A percentile compares a stretch with the other conserved stretches of the same genome.
Conservation (phyloP, 2,797 vertebrate species). For the Sardinella longiceps region DNA sequence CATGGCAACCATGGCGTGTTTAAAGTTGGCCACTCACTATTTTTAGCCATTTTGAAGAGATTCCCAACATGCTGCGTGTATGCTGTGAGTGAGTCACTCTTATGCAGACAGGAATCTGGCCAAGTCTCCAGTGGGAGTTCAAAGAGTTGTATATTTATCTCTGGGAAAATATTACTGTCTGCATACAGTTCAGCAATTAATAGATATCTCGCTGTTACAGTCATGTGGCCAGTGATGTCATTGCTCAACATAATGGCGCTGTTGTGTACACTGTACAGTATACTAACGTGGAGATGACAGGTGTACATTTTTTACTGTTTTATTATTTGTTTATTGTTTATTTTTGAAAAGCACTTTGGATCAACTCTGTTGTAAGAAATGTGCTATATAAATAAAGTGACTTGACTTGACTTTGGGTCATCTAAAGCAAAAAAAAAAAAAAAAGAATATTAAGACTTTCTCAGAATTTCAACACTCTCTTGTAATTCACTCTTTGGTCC, state of each 20-base stretch:
- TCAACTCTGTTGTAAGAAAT: too few species aligned
- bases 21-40: neutral
- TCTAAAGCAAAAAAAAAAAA: neutral
- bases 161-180: neutral
- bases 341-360: too few species aligned
- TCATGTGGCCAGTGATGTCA: neutral
- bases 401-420: neutral
- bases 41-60: neutral
- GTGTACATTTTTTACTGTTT: too few species aligned
- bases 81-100: neutral
- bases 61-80: neutral
- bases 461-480: neutral
- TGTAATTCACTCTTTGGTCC: neutral
- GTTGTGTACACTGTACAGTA: too few species aligned
- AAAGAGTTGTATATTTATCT: neutral
- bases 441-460: neutral
- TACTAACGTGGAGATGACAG: too few species aligned
- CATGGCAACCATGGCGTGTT: slow-evolving; percentile 2
- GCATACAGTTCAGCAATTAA: neutral
- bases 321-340: too few species aligned
- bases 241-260: too few species aligned
- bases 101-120: too few species aligned
- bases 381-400: too few species aligned
- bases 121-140: too few species aligned
- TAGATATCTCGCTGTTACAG: too few species aligned